Evolutionary conservation across 2,888 invertebrate genomes (phyloP), one percentile per base, ranked within the genome.

Genomic region (Epistrophe grossulariae): DNA sequence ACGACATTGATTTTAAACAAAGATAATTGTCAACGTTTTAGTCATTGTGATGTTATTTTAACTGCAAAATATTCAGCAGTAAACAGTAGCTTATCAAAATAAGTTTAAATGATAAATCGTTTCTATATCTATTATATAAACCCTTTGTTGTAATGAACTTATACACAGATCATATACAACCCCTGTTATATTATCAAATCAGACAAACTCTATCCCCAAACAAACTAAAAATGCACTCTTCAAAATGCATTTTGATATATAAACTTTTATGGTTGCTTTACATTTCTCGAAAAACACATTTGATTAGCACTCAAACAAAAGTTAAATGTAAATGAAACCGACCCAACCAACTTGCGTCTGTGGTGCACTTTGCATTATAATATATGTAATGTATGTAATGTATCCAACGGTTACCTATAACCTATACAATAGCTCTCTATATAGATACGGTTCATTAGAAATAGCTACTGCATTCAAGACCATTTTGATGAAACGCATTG

Each of bases 261-360:
- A 68, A 72, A 83, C 82, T 87, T 87, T 87, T 87, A 87, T 76
- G 87, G 83, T 35, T 79, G 70, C 76, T 55, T 55, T 55, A 76
- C 74, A 79, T 79, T 74, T 79, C 60, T 45, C 52, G 31, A 4
- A 57, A 74, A 83, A 79, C 50, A 52, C 87, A 87, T 87, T 87
- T 87, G 87, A 87, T 82, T 83, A 82, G 83, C 87, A 79, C 87
- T 87, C 87, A 68, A 87, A 87, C 68, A 71, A 82, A 82, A 83
- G 64, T 59, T 52, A 64, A 82, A 82, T 87, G 85, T 45, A 87
- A 87, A 87, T 87, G 82, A 70, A 70, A 40, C 70, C 38, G 55
- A 55, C 38, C 70, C 38, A 40, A 55, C 38, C 70, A 66, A 76
- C 70, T 64, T 78, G 48, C 66, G 64, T 40, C 40, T 64, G 48